These are phyloP conservation scores for Nephrotoma appendiculata DNA, from an alignment of 2,888 invertebrate genomes.

Conservation along the genomic window DNA sequence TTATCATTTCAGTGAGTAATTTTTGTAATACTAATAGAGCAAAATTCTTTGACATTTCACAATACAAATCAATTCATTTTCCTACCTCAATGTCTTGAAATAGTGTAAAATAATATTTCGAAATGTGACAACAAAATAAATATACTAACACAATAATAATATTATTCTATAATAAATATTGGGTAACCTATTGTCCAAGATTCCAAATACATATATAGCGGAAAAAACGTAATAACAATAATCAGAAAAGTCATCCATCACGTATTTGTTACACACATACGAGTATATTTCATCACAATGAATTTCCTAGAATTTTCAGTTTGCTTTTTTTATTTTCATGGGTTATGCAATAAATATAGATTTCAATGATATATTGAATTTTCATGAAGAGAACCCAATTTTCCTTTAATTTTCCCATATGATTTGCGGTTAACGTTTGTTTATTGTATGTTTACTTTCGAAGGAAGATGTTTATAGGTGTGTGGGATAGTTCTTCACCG, in stretches of 20 bases:
- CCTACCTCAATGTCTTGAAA: background rate
- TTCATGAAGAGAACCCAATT: background rate
- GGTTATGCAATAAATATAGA: background rate
- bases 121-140: background rate
- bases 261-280: background rate
- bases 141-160: background rate
- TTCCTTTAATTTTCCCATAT: background rate
- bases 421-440: background rate
- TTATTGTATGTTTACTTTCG: background rate
- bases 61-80: background rate
- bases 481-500: background rate
- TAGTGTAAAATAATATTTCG: background rate
- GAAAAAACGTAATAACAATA: background rate
- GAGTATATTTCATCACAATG: background rate
- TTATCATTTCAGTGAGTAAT: too few relatives aligned
- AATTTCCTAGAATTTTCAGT: background rate
- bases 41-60: too few relatives aligned
- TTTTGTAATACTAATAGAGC: too few relatives aligned
- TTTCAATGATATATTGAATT: background rate
- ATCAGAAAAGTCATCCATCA: background rate
- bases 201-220: background rate
- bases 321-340: background rate
- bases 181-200: background rate
- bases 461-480: background rate
- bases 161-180: background rate